These are phyloP conservation scores for Lindbergichthys nudifrons DNA, from an alignment of 2,797 vertebrate species.

Conservation along the genomic window DNA sequence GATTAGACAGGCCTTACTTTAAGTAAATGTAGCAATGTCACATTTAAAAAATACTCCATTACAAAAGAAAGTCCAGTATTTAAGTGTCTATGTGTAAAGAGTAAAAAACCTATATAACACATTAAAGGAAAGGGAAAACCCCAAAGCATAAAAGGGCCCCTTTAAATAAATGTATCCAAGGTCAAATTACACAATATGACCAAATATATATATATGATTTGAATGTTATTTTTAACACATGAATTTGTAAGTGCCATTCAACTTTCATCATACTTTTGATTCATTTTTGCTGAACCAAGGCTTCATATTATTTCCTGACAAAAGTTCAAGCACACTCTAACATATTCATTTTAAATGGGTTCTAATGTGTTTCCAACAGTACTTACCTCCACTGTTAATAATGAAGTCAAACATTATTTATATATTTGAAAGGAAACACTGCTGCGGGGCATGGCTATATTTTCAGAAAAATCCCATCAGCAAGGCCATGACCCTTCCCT, in stretches of 20 bases:
- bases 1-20: not conserved
- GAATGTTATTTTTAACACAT: no score
- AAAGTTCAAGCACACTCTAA: not conserved
- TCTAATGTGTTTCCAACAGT: slow-evolving; percentile 28
- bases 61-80: not conserved
- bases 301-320: slow-evolving; percentile 1
- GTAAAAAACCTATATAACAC: no score
- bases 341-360: not conserved
- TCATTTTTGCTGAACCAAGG: not conserved
- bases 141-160: no score
- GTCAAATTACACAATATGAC: not conserved
- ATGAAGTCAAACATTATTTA: slow-evolving; percentile 64
- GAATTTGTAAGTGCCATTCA: not conserved
- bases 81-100: not conserved
- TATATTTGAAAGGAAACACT: slow-evolving; percentile 49
- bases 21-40: not conserved
- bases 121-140: no score
- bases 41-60: not conserved
- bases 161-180: not conserved
- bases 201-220: no score
- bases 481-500: slow-evolving; percentile 74
- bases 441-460: slow-evolving; percentile 48
- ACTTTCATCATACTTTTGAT: slow-evolving; percentile 1
- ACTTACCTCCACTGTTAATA: slow-evolving; percentile 28
- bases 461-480: slow-evolving; percentile 74